A percentile compares a stretch with the other conserved stretches of the same genome.
Conservation (phyloP, 2,888 invertebrate genomes). For the Metacarcinus magister region DNA sequence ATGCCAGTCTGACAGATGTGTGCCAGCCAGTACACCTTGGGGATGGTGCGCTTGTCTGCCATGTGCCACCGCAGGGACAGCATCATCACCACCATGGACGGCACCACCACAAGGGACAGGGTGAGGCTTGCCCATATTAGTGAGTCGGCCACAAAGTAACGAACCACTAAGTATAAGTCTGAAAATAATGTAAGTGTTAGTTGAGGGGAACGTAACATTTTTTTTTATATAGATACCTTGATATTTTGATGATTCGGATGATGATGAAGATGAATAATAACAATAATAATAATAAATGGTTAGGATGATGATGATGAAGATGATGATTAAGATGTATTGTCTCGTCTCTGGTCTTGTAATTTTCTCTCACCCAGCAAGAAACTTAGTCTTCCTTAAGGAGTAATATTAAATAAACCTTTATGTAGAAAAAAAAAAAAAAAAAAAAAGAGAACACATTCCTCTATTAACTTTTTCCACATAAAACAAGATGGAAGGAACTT, state of each 20-base stretch:
- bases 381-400: too few species aligned
- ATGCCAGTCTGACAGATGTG: constrained; percentile 87
- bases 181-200: constrained; percentile 31
- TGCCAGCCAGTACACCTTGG: constrained; percentile 71
- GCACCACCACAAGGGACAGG: constrained; percentile 86
- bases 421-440: too few species aligned
- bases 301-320: not conserved
- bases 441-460: not conserved
- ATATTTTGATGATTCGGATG: too few species aligned
- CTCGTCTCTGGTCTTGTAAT: too few species aligned
- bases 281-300: not conserved
- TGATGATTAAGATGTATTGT: not conserved
- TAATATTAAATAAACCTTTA: too few species aligned
- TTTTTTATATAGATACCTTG: not conserved
- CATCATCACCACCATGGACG: constrained; percentile 87
- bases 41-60: constrained; percentile 84
- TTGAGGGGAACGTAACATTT: not conserved
- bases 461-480: not conserved
- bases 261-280: not conserved
- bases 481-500: too few species aligned
- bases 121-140: constrained; percentile 87
- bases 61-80: constrained; percentile 88
- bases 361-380: too few species aligned
- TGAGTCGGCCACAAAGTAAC: constrained; percentile 84
- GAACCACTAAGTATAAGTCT: constrained; percentile 72